Base-by-base conservation (phyloP, 2,888 invertebrate species). In the Congeria kusceri region DNA sequence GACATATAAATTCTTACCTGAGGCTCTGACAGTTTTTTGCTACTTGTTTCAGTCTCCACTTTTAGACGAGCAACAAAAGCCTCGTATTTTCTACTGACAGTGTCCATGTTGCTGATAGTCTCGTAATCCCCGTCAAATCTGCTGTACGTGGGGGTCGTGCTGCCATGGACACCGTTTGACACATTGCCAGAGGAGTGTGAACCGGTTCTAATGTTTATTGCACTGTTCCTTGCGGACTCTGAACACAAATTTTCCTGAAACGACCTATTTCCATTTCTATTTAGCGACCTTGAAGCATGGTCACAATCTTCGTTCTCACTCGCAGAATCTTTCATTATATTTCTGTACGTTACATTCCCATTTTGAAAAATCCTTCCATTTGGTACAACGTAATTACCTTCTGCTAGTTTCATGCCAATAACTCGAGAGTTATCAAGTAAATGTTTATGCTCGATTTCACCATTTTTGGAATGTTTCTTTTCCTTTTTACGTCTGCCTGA, bases 271-370 rank as follows among this genome's bases (percentile, higher is more conserved):
- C 39, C 39, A 39, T 39, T 39, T 15, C 39, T 11, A 39, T 15
- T 39, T 15, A 39, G 9, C 1, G 39, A 39, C 39, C 39, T 39
- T 39, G 39, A 15, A 39, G 15, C 39, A 4, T 53, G 20, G 13
- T 53, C 53, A 20, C 13, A 9, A 25, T 53, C 53, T 53, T 53
- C 53, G 25, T 53, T 53, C n/a, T 53, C 53, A 9, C 53, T 53
- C n/a, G 53, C 53, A 53, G 53, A 53, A 53, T 53, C 53, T 53
- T 53, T 53, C 53, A 53, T 53, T 15, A 53, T n/a, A 18, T 53
- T 53, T 25, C 53, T 53, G 53, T 53, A 53, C n/a, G 53, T 53
- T 53, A 53, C n/a, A 20, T 4, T 25, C 20, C 53, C 53, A n/a
- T 53, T 53, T 9, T 25, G 20, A 23, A 53, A 9, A 13, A 53